These are phyloP conservation scores for Typhlichthys eigenmanni DNA, from an alignment of 2,797 vertebrate genomes.

Conservation along the genomic window DNA sequence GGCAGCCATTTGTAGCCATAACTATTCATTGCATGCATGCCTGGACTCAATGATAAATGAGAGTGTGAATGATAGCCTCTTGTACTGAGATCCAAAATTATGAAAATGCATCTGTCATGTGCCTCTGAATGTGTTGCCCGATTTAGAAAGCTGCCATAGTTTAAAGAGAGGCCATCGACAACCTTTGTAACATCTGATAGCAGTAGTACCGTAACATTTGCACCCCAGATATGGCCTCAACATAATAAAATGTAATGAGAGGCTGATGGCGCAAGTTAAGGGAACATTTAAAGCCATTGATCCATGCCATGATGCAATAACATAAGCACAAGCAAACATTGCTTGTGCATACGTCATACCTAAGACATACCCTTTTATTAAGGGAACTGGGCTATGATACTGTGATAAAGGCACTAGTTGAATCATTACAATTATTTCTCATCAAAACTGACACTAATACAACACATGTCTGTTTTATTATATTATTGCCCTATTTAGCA, in stretches of 20 bases:
- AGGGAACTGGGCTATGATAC: not conserved
- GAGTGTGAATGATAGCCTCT: too few species aligned
- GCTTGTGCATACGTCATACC: conserved; percentile 9
- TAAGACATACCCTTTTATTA: not conserved
- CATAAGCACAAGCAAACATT: not conserved
- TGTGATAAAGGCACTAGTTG: too few species aligned
- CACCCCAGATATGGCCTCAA: conserved; percentile 13
- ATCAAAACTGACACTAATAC: too few species aligned
- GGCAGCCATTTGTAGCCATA: too few species aligned
- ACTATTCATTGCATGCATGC: too few species aligned
- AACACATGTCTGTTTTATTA: too few species aligned
- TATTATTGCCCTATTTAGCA: too few species aligned
- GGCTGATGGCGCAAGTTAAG: conserved; percentile 21
- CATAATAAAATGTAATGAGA: conserved; percentile 17
- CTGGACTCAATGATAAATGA: too few species aligned
- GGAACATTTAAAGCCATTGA: conserved; percentile 22
- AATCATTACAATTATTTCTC: too few species aligned
- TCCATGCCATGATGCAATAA: not conserved
- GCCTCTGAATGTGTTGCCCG: conserved; percentile 4
- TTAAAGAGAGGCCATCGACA: conserved; percentile 15
- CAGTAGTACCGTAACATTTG: conserved; percentile 12
- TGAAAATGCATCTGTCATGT: conserved; percentile 18
- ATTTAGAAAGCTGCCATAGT: too few species aligned
- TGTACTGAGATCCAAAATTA: not conserved
- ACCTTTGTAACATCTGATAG: conserved; percentile 34